These are phyloP conservation scores for Hormaphis cornu DNA, from an alignment of 1,140 invertebrate genomes.

Conservation along the genomic window DNA sequence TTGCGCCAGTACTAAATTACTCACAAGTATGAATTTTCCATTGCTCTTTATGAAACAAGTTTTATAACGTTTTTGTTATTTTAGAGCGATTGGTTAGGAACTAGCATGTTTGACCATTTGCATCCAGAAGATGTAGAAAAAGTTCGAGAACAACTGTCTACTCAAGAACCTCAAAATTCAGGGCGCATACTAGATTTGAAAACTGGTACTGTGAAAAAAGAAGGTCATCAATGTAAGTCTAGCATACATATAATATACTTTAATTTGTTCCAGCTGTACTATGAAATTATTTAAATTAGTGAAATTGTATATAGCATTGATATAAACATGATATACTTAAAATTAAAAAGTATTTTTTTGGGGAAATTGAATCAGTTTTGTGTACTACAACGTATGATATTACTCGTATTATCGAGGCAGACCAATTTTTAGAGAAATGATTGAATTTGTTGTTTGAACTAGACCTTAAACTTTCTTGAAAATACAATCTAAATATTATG, in stretches of 20 bases:
- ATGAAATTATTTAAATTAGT: no score
- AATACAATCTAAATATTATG: no score
- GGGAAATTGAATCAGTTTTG: no score
- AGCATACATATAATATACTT: neutral
- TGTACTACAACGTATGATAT: no score
- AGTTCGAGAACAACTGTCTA: slow-evolving; percentile 93
- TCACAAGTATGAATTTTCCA: slow-evolving; percentile 54
- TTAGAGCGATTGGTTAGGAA: slow-evolving; percentile 93
- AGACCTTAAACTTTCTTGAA: no score
- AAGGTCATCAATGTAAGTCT: slow-evolving; percentile 85
- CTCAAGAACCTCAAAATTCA: slow-evolving; percentile 90
- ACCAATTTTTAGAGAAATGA: no score
- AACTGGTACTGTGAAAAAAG: slow-evolving; percentile 97
- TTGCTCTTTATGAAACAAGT: neutral
- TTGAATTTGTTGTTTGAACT: no score
- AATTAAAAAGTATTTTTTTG: no score
- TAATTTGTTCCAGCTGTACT: no score
- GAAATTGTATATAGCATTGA: no score
- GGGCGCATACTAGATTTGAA: slow-evolving; percentile 95
- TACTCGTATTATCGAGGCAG: no score
- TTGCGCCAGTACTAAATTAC: slow-evolving; percentile 94
- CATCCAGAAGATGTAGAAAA: slow-evolving; percentile 98
- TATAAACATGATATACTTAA: no score
- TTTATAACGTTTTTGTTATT: neutral
- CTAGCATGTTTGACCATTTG: slow-evolving; percentile 87